Evolutionary conservation across 2,113 vertebrate species (phyloP), one percentile per base, ranked within the genome.

Genomic region (Patagioenas fasciata): DNA sequence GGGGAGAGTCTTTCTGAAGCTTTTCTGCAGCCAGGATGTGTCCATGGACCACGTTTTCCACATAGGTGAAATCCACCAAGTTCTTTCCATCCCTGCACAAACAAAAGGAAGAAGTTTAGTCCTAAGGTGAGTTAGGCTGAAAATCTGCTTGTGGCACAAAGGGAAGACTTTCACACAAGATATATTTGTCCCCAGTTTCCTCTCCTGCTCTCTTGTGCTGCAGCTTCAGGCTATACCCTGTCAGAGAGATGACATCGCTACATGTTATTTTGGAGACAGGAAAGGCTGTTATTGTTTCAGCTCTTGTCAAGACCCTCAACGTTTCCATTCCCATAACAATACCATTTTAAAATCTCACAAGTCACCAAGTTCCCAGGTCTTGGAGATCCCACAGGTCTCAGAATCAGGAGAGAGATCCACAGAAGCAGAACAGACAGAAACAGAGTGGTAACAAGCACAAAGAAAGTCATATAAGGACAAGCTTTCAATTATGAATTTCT

Each of bases 1-100:
- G 78, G 12, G 98, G 83, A 1, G 98, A 98, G 62, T 98, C 98
- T 12, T 54, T 86, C 79, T 97, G 98, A 80, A 99, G 97, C n/a
- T 96, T 96, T 58, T 99, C 99, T 48, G 99, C 99, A 64, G 99
- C 99, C 91, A 99, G 96, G 96, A 99, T 99, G 96, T 99, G 99
- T 20, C 99, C 99, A 5, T 99, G 99, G 34, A 99, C 99, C 54
- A 99, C 99, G 11, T 99, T 99, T 85, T 99, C 99, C 96, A 99
- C 99, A 17, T 98, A 99, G 53, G 99, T 99, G 90, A 99, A 99
- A 92, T 99, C 99, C 66, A 99, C 99, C 85, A 99, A 60, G 93
- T 99, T 99, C 82, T 98, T 96, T 7, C 99, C 99, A 50, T 99
- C 98, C 50, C 99, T 99, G 95, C 19, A 80, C 18, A 96, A 48